A percentile compares a stretch with the other conserved stretches of the same genome.
These are phyloP conservation scores for Physella acuta DNA, from an alignment of 1,140 invertebrate species.

Conservation along the genomic window DNA sequence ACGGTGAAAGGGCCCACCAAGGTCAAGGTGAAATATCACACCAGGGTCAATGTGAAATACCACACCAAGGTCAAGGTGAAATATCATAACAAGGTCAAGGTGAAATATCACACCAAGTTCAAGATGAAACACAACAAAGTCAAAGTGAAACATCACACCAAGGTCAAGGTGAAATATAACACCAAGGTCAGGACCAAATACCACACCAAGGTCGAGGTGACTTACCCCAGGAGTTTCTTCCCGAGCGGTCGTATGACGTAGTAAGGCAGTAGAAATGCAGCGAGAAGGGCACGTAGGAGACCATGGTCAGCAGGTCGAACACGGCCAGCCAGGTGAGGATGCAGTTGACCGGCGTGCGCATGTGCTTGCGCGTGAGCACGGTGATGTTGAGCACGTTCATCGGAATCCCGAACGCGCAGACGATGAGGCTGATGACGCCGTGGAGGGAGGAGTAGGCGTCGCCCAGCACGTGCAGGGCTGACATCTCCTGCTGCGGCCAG, in stretches of 20 bases:
- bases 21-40: too few relatives aligned
- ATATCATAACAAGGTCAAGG: neutral
- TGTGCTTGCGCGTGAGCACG: conserved; percentile 81
- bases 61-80: too few relatives aligned
- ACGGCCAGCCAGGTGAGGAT: conserved; percentile 82
- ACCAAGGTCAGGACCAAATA: conserved; percentile 53
- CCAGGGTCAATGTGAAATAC: too few relatives aligned
- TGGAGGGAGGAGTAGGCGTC: conserved; percentile 64
- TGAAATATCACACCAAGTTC: too few relatives aligned
- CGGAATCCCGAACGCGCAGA: conserved; percentile 84
- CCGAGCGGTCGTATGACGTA: conserved; percentile 7
- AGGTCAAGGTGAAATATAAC: too few relatives aligned
- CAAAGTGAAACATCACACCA: too few relatives aligned
- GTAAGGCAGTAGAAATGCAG: conserved; percentile 64
- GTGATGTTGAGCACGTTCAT: conserved; percentile 88
- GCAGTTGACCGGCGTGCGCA: conserved; percentile 80
- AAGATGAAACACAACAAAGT: too few relatives aligned
- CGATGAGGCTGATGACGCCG: conserved; percentile 71
- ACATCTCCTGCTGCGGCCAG: neutral
- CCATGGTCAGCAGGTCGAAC: conserved; percentile 83
- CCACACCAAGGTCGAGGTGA: conserved; percentile 40
- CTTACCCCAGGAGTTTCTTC: conserved; percentile 17
- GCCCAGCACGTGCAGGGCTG: conserved; percentile 37
- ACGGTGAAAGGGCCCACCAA: too few relatives aligned
- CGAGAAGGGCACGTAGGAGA: conserved; percentile 82